Base-by-base conservation (phyloP, 2,888 invertebrate species). In the Hydrotaea diabolus region DNA sequence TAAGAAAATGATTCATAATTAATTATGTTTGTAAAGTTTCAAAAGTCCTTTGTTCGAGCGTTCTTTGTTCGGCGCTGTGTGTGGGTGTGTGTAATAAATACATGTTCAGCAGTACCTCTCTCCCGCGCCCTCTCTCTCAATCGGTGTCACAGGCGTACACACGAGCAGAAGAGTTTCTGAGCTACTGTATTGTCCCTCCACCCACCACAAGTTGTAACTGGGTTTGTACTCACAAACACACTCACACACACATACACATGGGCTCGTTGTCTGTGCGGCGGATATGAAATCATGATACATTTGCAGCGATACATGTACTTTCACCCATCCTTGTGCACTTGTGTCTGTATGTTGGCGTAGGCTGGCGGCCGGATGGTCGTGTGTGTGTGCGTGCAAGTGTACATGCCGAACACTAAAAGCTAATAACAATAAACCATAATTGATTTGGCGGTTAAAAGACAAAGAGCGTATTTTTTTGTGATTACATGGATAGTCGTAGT, bases 361-460 rank as follows among this genome's bases (percentile, higher is more conserved):
- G n/a, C n/a, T n/a, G n/a, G n/a, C n/a, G n/a, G n/a, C n/a, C n/a
- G n/a, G n/a, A n/a, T 31, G 2, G 2, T 2, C 31, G 3, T 31
- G 31, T 31, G 31, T 31, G 31, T 31, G 31, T 31, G 31, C 7
- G 3, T 31, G 53, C 23, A 19, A 2, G n/a, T 5, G 15, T 3
- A 23, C 23, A 71, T 15, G 26, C 8, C 43, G 23, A 11, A 75
- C 75, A 72, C 77, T 82, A 82, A 84, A 82, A 82, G 78, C 84
- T 82, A 85, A 85, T 82, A 85, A 85, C 82, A 85, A 82, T 82
- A 82, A 82, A 66, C 76, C 84, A 69, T 85, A 85, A 85, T 85
- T 85, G 78, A 85, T 85, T 85, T 82, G 84, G 82, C 72, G 84
- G 84, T 82, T 85, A 79, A 82, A 71, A 82, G 78, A 85, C 84